A percentile compares a stretch with the other conserved stretches of the same genome.
Evolutionary conservation across 2,113 vertebrate species (phyloP).

Genomic region (Hippopotamus amphibius): DNA sequence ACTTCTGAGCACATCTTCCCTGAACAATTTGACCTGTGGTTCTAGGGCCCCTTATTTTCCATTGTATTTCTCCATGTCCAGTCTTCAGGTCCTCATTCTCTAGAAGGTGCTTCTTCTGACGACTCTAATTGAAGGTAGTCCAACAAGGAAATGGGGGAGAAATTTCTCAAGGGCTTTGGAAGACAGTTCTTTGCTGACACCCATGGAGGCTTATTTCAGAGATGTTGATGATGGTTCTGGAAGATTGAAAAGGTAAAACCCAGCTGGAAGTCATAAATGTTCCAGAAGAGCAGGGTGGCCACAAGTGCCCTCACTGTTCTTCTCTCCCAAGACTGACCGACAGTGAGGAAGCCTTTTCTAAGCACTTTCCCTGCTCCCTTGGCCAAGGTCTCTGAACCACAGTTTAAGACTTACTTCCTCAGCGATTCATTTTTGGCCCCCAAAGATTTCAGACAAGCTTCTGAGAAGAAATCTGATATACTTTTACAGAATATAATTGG

Average conservation of each 20-base stretch:
- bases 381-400: background rate
- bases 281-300: background rate
- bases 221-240: background rate
- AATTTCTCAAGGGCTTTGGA: background rate
- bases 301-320: rapidly evolving
- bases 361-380: background rate
- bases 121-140: background rate
- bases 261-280: background rate
- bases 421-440: background rate
- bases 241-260: background rate
- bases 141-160: background rate
- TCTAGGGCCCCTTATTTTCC: background rate
- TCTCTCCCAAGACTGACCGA: background rate
- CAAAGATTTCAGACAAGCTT: background rate
- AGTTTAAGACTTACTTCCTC: background rate
- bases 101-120: background rate
- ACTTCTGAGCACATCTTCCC: background rate
- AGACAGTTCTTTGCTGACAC: background rate
- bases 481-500: background rate
- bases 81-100: background rate
- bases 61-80: background rate
- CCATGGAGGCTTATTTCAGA: background rate
- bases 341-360: background rate
- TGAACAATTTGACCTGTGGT: background rate
- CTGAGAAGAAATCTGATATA: background rate